Evolutionary conservation across 1,140 invertebrate species (phyloP), one percentile per base, ranked within the genome.

Genomic region (Oreohelix idahoensis): DNA sequence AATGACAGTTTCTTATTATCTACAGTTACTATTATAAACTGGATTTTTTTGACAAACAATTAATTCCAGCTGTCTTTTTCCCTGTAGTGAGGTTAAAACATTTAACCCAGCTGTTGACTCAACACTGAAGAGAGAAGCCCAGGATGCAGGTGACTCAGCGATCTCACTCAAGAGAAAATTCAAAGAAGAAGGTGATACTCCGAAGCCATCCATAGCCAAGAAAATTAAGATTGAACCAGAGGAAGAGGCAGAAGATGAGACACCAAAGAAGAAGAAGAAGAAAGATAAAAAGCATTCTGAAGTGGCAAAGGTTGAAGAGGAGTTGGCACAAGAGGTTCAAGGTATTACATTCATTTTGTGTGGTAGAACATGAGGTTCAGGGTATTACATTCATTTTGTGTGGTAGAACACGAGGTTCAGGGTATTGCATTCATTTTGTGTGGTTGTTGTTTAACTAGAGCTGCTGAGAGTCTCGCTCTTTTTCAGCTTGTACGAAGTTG

Each of bases 151-250:
- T 49, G 32, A 73, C 26, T 73, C 70, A 32, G 29, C 70, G 42
- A 51, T 20, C 2, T 13, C 29, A 15, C 23, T 49, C 45, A 63
- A 81, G 69, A 82, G 77, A 84, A 73, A 75, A 35, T 36, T 45
- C 29, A 42, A 84, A 73, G 83, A 86, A 80, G 83, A 87, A 78
- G 79, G 80, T 78, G 75, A 86, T 78, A 77, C 74, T 42, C 58
- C 74, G 66, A 53, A 85, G 74, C 32, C 75, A n/a, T 77, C 63
- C 29, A 83, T n/a, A 73, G 53, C n/a, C 51, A 84, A 85, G 45
- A 84, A 73, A 78, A 83, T 63, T 39, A 78, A 79, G 81, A 35
- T 79, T 69, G 38, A 73, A 51, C 23, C 38, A 23, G 51, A 13
- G 26, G 39, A 73, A 38, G 71, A 45, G 36, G 71, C 17, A 45